Evolutionary conservation across 2,888 invertebrate species (phyloP).

Genomic region (Cryptosula pallasiana): DNA sequence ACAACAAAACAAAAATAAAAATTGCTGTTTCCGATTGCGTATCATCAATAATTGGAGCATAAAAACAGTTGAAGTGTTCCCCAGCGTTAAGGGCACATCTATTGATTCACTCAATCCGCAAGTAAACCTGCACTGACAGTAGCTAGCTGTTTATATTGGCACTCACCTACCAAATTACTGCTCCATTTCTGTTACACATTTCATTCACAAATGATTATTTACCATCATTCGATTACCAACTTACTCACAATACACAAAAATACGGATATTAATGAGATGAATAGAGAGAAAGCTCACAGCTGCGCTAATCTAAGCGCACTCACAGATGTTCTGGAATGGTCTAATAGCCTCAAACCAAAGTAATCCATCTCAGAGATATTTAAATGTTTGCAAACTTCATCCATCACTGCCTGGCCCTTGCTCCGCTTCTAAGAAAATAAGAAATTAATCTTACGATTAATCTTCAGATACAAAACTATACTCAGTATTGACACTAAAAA

Average conservation of each 20-base stretch:
- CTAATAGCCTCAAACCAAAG: slow-evolving; percentile 89
- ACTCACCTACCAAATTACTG: too few relatives aligned
- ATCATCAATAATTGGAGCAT: too few relatives aligned
- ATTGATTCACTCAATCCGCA: not conserved
- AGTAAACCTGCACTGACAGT: not conserved
- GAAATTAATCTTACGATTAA: too few relatives aligned
- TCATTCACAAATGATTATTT: not conserved
- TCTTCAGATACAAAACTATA: too few relatives aligned
- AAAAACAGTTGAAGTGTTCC: not conserved
- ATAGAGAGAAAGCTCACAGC: too few relatives aligned
- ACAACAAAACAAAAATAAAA: too few relatives aligned
- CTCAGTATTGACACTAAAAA: too few relatives aligned
- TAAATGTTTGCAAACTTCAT: slow-evolving; percentile 86
- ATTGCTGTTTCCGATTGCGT: too few relatives aligned
- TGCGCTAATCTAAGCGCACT: too few relatives aligned
- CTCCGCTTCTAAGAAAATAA: not conserved
- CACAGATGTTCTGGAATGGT: slow-evolving; percentile 54
- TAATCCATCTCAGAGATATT: slow-evolving; percentile 94
- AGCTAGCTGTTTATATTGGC: not conserved
- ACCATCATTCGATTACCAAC: not conserved
- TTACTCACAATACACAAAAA: not conserved
- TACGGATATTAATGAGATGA: not conserved
- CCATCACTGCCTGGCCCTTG: slow-evolving; percentile 79
- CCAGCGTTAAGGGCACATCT: not conserved
- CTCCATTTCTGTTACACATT: too few relatives aligned